Base-by-base conservation (phyloP, 2,888 invertebrate species). In the Pogonocherus hispidulus region DNA sequence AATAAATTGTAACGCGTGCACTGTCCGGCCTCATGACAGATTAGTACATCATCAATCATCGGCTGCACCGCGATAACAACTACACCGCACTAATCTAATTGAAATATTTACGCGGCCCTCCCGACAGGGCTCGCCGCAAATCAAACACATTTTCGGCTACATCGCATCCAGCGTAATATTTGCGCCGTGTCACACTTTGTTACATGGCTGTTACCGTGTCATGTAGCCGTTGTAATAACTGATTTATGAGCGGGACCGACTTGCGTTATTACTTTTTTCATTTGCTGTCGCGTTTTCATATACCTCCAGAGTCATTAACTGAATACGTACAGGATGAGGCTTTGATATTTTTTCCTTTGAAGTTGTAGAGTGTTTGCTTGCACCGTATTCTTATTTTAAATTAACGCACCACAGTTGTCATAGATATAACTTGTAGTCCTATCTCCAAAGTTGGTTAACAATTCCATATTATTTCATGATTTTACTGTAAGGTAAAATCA, bases 31-130 rank as follows among this genome's bases (percentile, higher is more conserved):
- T 80, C 83, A 81, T 84, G 84, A 84, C 84, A 84, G 84, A 85
- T 85, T 85, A 84, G 84, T 82, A 82, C 80, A 81, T 84, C 84
- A 84, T 85, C 84, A 82, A 85, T 85, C 84, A 84, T 84, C 76
- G 72, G 72, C 63, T 73, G 73, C 71, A 72, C 76, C 66, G 75
- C 76, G 78, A 79, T 81, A 82, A 80, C 80, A 77, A 78, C 76
- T 77, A 72, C 74, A 77, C 76, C 77, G 75, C 76, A 75, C 75
- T 76, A 79, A 80, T 79, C 76, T 79, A 80, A 80, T 80, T 80
- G 81, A 81, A 80, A 81, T 81, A 80, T 80, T 79, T 78, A 74
- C 76, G 75, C 73, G 76, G 73, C 66, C 67, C 63, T 66, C 70
- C 59, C 67, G 71, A 70, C 74, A 63, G 66, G 67, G 66, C 63